phyloP scores from a whole-genome alignment of 1,140 invertebrate genomes.

The Tenebrio molitor region DNA sequence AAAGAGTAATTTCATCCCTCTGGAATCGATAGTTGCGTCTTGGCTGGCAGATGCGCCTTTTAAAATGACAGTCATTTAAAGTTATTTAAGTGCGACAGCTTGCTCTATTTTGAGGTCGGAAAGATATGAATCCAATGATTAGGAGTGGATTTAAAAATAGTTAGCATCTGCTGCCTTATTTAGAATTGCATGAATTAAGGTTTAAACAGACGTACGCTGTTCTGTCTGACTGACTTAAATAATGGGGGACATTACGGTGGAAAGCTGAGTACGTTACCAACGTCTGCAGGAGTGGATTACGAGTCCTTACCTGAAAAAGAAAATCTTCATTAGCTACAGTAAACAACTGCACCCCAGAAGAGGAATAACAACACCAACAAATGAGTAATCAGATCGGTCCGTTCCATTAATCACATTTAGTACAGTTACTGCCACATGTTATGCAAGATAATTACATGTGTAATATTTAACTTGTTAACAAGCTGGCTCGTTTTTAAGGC shows the following conservation, averaged over 20 bases:
- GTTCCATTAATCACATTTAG: too few relatives aligned
- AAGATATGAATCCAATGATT: slow-evolving; percentile 38
- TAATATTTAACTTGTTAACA: slow-evolving; percentile 33
- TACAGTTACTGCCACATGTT: too few relatives aligned
- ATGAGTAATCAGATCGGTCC: too few relatives aligned
- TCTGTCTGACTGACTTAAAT: slow-evolving; percentile 16
- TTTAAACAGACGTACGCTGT: slow-evolving; percentile 6
- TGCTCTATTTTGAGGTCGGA: slow-evolving; percentile 31
- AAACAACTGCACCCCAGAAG: not conserved
- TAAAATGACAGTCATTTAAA: slow-evolving; percentile 35
- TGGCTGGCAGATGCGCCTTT: slow-evolving; percentile 25
- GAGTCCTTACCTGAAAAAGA: slow-evolving; percentile 23
- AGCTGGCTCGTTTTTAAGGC: slow-evolving; percentile 18
- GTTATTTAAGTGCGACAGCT: slow-evolving; percentile 36
- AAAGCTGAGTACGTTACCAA: slow-evolving; percentile 24
- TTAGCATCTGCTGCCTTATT: slow-evolving; percentile 34
- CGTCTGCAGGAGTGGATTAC: not conserved
- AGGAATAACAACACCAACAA: not conserved
- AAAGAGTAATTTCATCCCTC: slow-evolving; percentile 28
- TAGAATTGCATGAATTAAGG: slow-evolving; percentile 33
- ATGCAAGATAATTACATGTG: slow-evolving; percentile 6
- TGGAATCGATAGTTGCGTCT: not conserved
- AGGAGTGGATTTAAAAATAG: slow-evolving; percentile 34
- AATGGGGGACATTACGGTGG: slow-evolving; percentile 7
- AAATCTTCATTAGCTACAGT: not conserved